Base-by-base conservation (phyloP, 2,888 invertebrate species). In the Patella pellucida region DNA sequence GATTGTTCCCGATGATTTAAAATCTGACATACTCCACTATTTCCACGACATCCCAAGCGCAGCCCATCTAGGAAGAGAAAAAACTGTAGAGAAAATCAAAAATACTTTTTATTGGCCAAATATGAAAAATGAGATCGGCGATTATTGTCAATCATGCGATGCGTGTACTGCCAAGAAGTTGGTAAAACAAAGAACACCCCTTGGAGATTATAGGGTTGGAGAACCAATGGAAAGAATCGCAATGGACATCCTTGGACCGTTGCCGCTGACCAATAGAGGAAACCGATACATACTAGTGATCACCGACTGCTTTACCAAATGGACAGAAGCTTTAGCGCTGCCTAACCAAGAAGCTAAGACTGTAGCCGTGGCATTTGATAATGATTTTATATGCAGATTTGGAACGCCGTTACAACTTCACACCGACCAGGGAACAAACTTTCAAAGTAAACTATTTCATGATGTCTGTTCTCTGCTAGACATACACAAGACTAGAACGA, bases 231-330 rank as follows among this genome's bases (percentile, higher is more conserved):
- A 72, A 56, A 15, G 72, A 31, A 31, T 72, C 11, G 72, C 62
- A 2, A 14, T 72, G 15, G 72, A 72, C 23, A 56, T 72, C 9
- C 62, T 72, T 56, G 72, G 72, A 16, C 67, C 72, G 14, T 31
- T 72, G 16, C 72, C 72, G 16, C 15, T 23, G 3, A 72, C 72
- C 2, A 23, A 72, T 9, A 72, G 41, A 16, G 72, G 72, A 4
- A 72, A 72, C 31, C n/a, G 72, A 15, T 54, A 16, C 19, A 51
- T 71, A 11, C 19, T 71, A 31, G 72, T 72, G 11, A 16, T 72
- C 11, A n/a, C 16, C n/a, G 73, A 73, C 23, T 73, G 19, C 16
- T 72, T 72, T 56, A 72, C 72, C n/a, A 72, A 72, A 31, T 72
- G 72, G 72, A 19, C 62, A 16, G 72, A 72, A n/a, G 72, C 72